Evolutionary conservation across 2,888 invertebrate species (phyloP).

Genomic region (Punctoribates punctum): DNA sequence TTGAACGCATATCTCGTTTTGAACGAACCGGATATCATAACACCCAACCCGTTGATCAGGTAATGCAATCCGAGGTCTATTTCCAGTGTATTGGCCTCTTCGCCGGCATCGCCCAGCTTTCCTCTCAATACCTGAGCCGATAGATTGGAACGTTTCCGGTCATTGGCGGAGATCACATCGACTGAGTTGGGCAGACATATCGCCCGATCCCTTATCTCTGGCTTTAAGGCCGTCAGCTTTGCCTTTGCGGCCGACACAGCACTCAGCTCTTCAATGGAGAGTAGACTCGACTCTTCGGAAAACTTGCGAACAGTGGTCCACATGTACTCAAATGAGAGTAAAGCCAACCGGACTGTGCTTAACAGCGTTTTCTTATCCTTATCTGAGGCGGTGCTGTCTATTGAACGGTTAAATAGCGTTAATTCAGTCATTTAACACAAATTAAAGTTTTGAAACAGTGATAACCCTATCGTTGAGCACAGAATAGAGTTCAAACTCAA

Average conservation of each 20-base stretch:
- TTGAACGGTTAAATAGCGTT: not conserved
- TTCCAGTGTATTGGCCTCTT: not conserved
- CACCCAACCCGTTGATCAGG: not conserved
- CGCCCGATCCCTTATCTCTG: not conserved
- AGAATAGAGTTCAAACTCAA: too few species aligned
- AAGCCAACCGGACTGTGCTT: not conserved
- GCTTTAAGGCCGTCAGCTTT: not conserved
- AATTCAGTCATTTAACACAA: too few species aligned
- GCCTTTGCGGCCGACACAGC: constrained; percentile 13
- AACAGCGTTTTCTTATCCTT: not conserved
- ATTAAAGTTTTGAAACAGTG: too few species aligned
- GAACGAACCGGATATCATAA: not conserved
- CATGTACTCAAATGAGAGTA: constrained; percentile 1
- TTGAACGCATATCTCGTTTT: constrained; percentile 11
- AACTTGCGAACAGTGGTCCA: constrained; percentile 15
- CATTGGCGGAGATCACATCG: not conserved
- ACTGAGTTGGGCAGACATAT: not conserved
- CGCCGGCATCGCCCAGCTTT: constrained; percentile 2
- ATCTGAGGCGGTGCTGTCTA: not conserved
- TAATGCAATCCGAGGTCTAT: constrained; percentile 15
- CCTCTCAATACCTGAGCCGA: not conserved
- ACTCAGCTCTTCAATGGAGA: not conserved
- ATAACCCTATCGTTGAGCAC: too few species aligned
- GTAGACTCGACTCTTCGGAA: not conserved
- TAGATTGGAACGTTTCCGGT: not conserved